Base-by-base conservation (phyloP, 2,113 vertebrate species). In the Orthochromis indermauri region DNA sequence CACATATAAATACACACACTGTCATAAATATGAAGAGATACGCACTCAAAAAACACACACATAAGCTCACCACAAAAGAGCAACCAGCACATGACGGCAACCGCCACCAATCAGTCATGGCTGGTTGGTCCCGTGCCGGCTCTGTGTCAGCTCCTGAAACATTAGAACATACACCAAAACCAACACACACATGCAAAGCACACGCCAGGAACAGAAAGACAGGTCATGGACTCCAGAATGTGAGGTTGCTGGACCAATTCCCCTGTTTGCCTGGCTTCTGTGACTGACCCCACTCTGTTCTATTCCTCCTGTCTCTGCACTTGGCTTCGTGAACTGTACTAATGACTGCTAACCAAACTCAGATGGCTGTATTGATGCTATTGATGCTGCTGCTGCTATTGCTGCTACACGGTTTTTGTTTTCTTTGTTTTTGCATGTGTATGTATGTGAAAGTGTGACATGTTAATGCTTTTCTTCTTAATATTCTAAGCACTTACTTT, bases 61-160 rank as follows among this genome's bases (percentile, higher is more conserved):
- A 80, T 17, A 82, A 61, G 73, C 86, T 91, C 61, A 92, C 95
- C 93, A 93, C 95, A 94, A 94, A 95, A 94, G 94, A 95, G 93
- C 93, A 93, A 96, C 90, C 91, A 91, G 90, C 92, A 94, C 88
- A 92, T 93, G 92, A 95, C 88, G 87, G 90, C 93, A 93, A 90
- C 94, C 93, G 83, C 94, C 90, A 55, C 93, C 94, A 95, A 95
- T 96, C 95, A 94, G 95, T 95, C 95, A 95, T 89, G 93, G 94
- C 92, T 91, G 92, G 90, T 96, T 94, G 95, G 92, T 92, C 83
- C 86, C 83, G 54, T 90, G 94, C 94, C 92, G 90, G 91, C 88
- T 91, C 84, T 45, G 83, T 94, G 94, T 95, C 93, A 94, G 81
- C 91, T 90, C 84, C 90, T 91, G 93, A 94, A 95, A 95, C 89